Conservation (phyloP, 2,113 vertebrate genomes). For the Todiramphus chloris region DNA sequence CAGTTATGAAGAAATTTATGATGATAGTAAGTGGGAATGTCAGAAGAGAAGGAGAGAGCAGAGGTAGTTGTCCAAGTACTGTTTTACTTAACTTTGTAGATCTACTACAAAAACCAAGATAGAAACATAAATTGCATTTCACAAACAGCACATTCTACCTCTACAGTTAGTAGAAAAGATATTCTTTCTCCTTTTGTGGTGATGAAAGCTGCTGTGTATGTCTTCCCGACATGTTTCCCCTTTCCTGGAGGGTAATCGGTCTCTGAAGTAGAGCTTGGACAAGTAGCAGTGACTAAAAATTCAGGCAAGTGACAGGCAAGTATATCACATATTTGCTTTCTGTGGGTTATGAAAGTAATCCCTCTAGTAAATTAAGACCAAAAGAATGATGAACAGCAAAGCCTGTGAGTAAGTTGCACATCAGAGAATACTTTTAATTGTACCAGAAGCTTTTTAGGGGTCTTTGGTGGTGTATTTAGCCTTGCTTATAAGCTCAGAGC, state of each 20-base stretch:
- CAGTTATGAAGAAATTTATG: neutral
- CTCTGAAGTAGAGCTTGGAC: neutral
- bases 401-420: neutral
- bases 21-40: neutral
- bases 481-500: neutral
- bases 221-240: neutral
- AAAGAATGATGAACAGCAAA: neutral
- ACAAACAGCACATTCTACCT: neutral
- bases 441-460: neutral
- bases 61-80: neutral
- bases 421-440: neutral
- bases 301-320: neutral
- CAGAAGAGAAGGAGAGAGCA: neutral
- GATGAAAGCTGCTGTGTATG: neutral
- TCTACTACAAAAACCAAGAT: neutral
- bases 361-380: neutral
- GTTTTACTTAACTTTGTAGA: neutral
- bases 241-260: neutral
- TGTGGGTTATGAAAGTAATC: neutral
- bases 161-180: neutral
- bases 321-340: neutral
- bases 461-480: neutral
- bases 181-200: neutral
- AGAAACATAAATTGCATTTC: neutral
- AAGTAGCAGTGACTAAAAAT: neutral